Evolutionary conservation across 2,797 vertebrate species (phyloP), one percentile per base, ranked within the genome.

Genomic region (Acestrorhynchus altus): DNA sequence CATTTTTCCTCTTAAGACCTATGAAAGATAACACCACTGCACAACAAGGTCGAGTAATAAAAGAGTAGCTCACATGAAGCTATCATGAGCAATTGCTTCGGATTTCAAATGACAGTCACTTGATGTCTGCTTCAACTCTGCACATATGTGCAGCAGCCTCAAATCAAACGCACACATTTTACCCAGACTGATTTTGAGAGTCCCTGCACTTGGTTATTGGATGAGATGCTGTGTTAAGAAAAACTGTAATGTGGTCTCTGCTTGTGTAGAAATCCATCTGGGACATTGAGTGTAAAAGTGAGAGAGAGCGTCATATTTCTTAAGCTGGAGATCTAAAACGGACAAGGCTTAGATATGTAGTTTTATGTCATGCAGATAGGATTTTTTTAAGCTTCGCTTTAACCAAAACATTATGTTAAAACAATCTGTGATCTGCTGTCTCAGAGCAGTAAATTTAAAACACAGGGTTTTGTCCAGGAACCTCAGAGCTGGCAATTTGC

Each of bases 151-250:
- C 31, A 35, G 31, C 31, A 35, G 31, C 2, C 31, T 35, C 31
- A 2, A n/a, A 2, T 35, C 31, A 2, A 35, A 35, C 76, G 52
- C 60, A 39, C 47, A 52, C 60, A 69, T 54, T 44, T 40, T 35
- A 47, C 69, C 35, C 72, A 73, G 56, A 70, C 35, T 66, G 39
- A 44, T 65, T 44, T 28, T 69, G 65, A 54, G 63, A 51, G 31
- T 28, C 26, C 80, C 80, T 81, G 87, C 83, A 85, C 87, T 90
- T 81, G 84, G 85, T 90, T 70, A 77, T 89, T n/a, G n/a, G 87
- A 92, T 89, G 87, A 88, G 83, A 88, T 88, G 86, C 76, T 90
- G 89, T 80, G 90, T 82, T 88, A 86, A 90, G 6, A 85, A 76
- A 85, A 76, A 66, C 78, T 80, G 71, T 90, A 88, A 90, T 91